Percentiles rank a stretch among this genome's conserved stretches.
Conservation (phyloP, 2,797 vertebrate genomes). For the Poecilia wingei region DNA sequence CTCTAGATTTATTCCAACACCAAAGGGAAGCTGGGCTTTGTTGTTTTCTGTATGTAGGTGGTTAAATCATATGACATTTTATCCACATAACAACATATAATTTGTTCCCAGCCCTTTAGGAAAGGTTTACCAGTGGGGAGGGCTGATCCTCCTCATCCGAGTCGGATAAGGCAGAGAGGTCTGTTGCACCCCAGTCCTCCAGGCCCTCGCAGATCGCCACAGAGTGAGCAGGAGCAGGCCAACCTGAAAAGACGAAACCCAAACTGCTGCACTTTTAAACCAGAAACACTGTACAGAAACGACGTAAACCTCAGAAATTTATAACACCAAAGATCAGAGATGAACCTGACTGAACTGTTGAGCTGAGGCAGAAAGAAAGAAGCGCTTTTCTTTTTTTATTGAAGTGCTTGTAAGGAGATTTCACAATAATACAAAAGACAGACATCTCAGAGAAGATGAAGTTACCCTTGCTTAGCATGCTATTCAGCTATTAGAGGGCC, state of each 20-base stretch:
- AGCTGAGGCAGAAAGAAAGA: background rate
- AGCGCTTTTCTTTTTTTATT: background rate
- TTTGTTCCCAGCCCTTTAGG: background rate
- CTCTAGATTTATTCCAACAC: background rate
- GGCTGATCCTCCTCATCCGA: conserved; percentile 89
- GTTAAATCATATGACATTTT: too few relatives aligned
- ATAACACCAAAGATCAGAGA: background rate
- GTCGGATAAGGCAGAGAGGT: conserved; percentile 86
- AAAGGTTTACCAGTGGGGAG: conserved; percentile 82
- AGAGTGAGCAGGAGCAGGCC: conserved; percentile 85
- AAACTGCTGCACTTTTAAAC: background rate
- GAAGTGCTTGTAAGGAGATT: background rate
- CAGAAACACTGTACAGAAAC: background rate
- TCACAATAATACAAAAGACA: background rate
- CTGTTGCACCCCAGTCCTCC: conserved; percentile 87
- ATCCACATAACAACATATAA: background rate
- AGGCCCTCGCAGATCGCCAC: conserved; percentile 87
- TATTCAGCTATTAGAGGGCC: background rate
- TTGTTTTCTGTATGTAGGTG: background rate
- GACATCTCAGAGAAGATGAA: background rate
- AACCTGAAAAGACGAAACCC: conserved; percentile 73
- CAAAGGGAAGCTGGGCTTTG: background rate
- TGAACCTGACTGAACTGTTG: background rate
- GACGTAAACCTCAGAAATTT: background rate
- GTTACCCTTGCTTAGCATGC: background rate